Evolutionary conservation across 2,797 vertebrate species (phyloP), one percentile per base, ranked within the genome.

Genomic region (Parauchenoglanis punctatus): DNA sequence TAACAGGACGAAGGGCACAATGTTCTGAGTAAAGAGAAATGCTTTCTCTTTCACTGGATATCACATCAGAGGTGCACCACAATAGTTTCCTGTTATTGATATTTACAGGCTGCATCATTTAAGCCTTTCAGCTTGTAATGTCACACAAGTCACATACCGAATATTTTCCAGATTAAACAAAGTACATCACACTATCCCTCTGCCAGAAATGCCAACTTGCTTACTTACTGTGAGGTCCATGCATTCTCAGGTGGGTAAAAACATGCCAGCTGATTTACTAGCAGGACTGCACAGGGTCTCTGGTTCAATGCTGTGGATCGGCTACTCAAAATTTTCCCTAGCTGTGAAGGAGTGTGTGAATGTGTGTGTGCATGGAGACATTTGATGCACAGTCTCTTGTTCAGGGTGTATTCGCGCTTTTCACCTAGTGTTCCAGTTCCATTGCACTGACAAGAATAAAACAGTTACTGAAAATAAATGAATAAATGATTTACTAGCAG

Each of bases 31-130:
- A 44, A 35, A 73, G 73, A 59, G 85, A 63, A 73, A 23, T 63
- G 65, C 86, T 88, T 84, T 77, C 70, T 61, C 59, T 73, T 46
- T 49, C 67, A 78, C 54, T 44, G n/a, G 56, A 44, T 75, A 65
- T 77, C 73, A 68, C 63, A 35, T 82, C 75, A 23, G 0, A 68
- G 49, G 49, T 58, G 18, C 75, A 61, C 52, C 13, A 44, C 28
- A 59, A 20, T 46, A 59, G 44, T 65, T 81, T 28, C 46, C 11
- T 44, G 23, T 44, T 67, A 18, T 12, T 73, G 63, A 58, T 78
- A 73, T 75, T 73, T 72, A 81, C n/a, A 52, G 18, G 25, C 25
- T 82, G 1, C 12, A 7, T 63, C 6, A 46, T 72, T 63, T 46
- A 28, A 58, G 15, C 35, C 31, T 46, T 58, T 56, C 63, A 58